Evolutionary conservation across 1,140 invertebrate species (phyloP), one percentile per base, ranked within the genome.

Genomic region (Drosophila tristis): DNA sequence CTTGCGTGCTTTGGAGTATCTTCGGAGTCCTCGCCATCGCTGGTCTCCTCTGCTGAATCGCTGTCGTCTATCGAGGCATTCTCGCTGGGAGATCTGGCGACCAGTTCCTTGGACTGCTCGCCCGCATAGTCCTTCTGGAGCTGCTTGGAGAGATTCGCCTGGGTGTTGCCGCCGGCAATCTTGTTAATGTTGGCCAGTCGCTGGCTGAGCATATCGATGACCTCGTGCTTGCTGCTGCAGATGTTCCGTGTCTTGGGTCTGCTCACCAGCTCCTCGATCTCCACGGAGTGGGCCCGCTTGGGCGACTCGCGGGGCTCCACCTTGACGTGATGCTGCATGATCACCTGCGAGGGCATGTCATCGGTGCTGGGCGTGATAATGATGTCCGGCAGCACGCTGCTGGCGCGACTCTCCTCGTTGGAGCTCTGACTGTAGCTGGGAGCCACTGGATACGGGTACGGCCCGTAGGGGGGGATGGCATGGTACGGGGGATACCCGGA

Each of bases 341-440:
- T 86, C 11, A 91, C 74, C 62, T 91, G 70, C 6, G 90, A 91
- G 55, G 90, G 90, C 53, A 90, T 58, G 65, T 91, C 90, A 61
- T 91, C 90, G 26, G 82, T 90, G 48, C 90, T 91, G 8, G 90
- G 90, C 0, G 90, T 91, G 20, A 91, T 90, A 5, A 91, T 91
- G 23, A 91, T 91, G 42, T 91, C 87, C 5, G 90, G 90, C 7
- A 91, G 49, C 0, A 87, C 78, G 26, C 90, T 91, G 43, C 90
- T 91, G 15, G 86, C 86, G 13, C 82, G 75, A 64, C 82, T 91
- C 16, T 86, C 60, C 15, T 86, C 68, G 2, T 73, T 70, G 11
- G 89, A 89, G 26, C 81, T 85, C 51, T 90, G 85, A 31, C 90
- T 87, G 26, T 78, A 85, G 26, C 90, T 91, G 2, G 90, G 85